A percentile compares a stretch with the other conserved stretches of the same genome.
These are phyloP conservation scores for Sander lucioperca DNA, from an alignment of 2,113 vertebrate genomes.

Conservation along the genomic window DNA sequence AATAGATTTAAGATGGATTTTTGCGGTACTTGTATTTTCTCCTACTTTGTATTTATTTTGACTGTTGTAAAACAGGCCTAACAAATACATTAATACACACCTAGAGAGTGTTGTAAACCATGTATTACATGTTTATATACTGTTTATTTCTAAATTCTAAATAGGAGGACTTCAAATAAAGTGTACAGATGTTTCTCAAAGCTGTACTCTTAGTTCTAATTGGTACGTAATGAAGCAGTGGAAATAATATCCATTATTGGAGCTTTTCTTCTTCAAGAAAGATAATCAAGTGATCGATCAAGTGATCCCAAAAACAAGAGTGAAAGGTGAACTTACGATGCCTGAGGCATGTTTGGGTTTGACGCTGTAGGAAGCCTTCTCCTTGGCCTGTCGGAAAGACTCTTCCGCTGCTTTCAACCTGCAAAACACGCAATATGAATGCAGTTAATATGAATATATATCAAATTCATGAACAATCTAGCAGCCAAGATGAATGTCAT, in stretches of 20 bases:
- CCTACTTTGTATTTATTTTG: neutral
- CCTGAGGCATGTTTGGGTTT: slow-evolving; percentile 96
- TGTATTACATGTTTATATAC: neutral
- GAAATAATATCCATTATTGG: neutral
- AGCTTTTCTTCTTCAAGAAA: neutral
- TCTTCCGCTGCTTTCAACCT: slow-evolving; percentile 96
- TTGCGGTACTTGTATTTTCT: neutral
- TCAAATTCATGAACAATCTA: neutral
- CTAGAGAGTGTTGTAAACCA: neutral
- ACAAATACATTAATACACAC: neutral
- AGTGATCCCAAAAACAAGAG: neutral
- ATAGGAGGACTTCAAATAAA: neutral
- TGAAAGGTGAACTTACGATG: slow-evolving; percentile 87
- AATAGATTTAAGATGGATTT: neutral
- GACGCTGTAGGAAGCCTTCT: slow-evolving; percentile 93
- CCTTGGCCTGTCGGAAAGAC: slow-evolving; percentile 93
- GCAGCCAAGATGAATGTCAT: no score
- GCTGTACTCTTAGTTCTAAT: neutral
- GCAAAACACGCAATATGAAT: slow-evolving; percentile 26
- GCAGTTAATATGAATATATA: neutral
- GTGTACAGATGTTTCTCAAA: neutral
- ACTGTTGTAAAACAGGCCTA: neutral
- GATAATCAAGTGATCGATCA: no score
- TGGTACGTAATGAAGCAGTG: neutral
- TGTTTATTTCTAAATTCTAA: neutral